These are phyloP conservation scores for Mamestra configurata DNA, from an alignment of 1,140 invertebrate species.

Conservation along the genomic window DNA sequence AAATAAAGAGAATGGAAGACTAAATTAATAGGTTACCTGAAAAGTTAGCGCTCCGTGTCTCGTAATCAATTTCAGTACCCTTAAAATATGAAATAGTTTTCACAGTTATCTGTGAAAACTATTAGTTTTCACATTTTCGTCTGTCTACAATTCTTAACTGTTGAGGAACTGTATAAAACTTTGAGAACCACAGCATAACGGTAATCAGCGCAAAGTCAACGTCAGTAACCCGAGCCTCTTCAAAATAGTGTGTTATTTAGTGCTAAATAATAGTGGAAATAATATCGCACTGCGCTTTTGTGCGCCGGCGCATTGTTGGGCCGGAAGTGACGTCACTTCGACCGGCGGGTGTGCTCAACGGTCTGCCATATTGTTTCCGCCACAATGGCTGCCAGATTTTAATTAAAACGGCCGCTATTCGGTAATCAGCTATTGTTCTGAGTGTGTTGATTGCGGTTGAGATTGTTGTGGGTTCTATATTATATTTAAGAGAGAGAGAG, in stretches of 20 bases:
- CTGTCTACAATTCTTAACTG: too few species aligned
- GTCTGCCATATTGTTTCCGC: conserved; percentile 61
- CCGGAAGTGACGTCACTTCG: conserved; percentile 68
- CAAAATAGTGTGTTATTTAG: conserved; percentile 71
- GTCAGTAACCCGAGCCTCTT: conserved; percentile 71
- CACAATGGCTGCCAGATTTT: conserved; percentile 53
- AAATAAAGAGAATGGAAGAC: too few species aligned
- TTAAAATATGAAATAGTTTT: too few species aligned
- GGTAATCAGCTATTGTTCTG: not conserved
- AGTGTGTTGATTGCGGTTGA: not conserved
- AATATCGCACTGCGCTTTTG: conserved; percentile 83
- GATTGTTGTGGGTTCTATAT: not conserved
- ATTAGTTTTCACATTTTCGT: too few species aligned
- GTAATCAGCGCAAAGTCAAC: conserved; percentile 58
- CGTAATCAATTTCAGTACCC: too few species aligned
- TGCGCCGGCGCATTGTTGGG: conserved; percentile 62
- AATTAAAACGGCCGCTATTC: conserved; percentile 36
- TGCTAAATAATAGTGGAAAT: conserved; percentile 73
- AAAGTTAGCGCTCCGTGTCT: too few species aligned
- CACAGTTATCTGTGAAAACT: too few species aligned
- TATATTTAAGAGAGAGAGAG: not conserved
- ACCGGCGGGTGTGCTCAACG: conserved; percentile 69
- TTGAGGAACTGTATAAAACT: not conserved
- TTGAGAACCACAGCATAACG: conserved; percentile 60
- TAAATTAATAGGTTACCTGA: too few species aligned